These are phyloP conservation scores for Notamacropus eugenii DNA, from an alignment of 2,797 vertebrate species.

Conservation along the genomic window DNA sequence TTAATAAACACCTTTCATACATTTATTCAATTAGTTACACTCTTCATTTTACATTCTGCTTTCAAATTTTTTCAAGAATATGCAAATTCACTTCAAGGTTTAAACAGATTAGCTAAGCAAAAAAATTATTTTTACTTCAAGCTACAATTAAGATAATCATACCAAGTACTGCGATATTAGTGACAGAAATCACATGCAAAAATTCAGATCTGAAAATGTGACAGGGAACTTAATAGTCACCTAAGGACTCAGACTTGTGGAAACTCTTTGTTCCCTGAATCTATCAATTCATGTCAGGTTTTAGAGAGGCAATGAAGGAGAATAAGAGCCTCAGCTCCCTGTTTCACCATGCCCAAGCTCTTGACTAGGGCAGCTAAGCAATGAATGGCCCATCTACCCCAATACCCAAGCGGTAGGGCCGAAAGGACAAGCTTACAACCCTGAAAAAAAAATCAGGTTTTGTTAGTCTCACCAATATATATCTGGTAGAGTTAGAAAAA, in stretches of 20 bases:
- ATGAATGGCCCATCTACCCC: neutral
- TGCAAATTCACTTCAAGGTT: neutral
- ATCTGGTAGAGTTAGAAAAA: neutral
- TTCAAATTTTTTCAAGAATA: conserved; percentile 32
- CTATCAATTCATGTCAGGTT: conserved; percentile 7
- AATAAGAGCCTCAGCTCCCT: neutral
- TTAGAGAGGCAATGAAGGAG: neutral
- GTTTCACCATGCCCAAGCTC: neutral
- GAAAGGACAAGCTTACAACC: neutral
- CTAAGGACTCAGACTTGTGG: neutral
- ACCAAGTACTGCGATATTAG: neutral
- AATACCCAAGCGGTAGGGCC: neutral
- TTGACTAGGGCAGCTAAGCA: neutral
- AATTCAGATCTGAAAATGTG: conserved; percentile 1
- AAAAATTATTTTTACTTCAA: conserved; percentile 4
- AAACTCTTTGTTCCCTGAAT: neutral
- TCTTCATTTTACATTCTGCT: neutral
- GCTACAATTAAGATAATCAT: neutral
- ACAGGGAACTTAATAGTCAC: neutral
- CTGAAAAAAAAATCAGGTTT: neutral
- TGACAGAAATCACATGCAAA: neutral
- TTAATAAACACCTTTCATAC: neutral
- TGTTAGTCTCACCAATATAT: neutral
- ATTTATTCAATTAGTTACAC: neutral
- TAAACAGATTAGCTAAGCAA: conserved; percentile 9